These are phyloP conservation scores for Intellagama lesueurii DNA, from an alignment of 2,797 vertebrate species.

Conservation along the genomic window DNA sequence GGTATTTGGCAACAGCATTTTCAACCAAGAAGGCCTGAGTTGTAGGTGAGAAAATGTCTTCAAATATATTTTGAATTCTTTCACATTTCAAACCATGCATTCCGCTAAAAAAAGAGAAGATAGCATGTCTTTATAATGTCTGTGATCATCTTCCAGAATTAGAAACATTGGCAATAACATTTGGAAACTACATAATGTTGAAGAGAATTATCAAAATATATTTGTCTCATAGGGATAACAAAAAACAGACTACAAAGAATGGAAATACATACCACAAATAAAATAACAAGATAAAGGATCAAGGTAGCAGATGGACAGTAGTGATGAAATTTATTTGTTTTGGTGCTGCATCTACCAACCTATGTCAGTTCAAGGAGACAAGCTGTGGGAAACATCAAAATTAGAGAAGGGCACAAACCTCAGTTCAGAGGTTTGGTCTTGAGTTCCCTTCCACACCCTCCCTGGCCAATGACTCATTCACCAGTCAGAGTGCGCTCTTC, in stretches of 20 bases:
- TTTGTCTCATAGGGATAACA: background rate
- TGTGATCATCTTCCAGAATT: conserved; percentile 13
- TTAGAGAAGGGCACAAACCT: too few species aligned
- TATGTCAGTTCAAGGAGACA: too few species aligned
- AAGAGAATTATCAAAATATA: background rate
- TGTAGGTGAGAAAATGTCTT: background rate
- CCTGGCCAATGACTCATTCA: too few species aligned
- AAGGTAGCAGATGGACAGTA: background rate
- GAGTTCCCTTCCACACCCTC: too few species aligned
- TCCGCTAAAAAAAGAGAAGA: background rate
- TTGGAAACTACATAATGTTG: background rate
- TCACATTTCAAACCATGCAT: conserved; percentile 7
- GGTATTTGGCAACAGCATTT: too few species aligned
- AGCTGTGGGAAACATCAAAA: too few species aligned
- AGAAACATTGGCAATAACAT: background rate
- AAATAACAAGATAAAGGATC: background rate
- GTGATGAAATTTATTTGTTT: too few species aligned
- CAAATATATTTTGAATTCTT: conserved; percentile 7
- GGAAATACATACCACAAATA: too few species aligned
- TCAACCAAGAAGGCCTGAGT: too few species aligned
- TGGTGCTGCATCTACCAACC: too few species aligned
- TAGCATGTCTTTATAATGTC: background rate
- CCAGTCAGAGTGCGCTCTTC: too few species aligned
- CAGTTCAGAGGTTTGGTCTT: too few species aligned
- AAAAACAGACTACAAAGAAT: background rate